Conservation (phyloP, 2,888 invertebrate species). For the Nezara viridula region DNA sequence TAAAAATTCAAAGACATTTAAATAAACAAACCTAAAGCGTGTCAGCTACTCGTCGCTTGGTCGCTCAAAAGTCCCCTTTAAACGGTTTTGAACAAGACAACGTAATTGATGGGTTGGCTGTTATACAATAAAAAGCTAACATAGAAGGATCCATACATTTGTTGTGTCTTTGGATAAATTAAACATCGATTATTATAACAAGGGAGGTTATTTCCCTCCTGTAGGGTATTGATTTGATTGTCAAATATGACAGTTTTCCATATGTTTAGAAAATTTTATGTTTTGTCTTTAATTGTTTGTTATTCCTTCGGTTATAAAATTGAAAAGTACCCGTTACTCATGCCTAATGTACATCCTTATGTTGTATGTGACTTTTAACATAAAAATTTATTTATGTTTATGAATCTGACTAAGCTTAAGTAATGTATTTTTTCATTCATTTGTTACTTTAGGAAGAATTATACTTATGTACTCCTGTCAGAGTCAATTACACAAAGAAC, state of each 20-base stretch:
- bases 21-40: too few species aligned
- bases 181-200: background rate
- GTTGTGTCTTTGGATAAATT: background rate
- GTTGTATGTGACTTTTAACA: slow-evolving; percentile 49
- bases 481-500: slow-evolving; percentile 80
- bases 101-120: too few species aligned
- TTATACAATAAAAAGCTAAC: too few species aligned
- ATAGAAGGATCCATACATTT: background rate
- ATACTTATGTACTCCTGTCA: slow-evolving; percentile 91
- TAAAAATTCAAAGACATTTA: too few species aligned
- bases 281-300: slow-evolving; percentile 30
- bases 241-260: slow-evolving; percentile 52
- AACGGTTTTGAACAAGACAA: too few species aligned
- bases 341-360: slow-evolving; percentile 86
- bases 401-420: background rate
- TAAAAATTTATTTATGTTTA: slow-evolving; percentile 14
- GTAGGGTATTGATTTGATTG: slow-evolving; percentile 47
- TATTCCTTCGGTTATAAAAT: slow-evolving; percentile 43
- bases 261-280: slow-evolving; percentile 53
- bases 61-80: too few species aligned
- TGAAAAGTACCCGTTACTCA: slow-evolving; percentile 78
- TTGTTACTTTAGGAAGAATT: slow-evolving; percentile 82
- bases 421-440: background rate
- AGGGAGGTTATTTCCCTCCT: slow-evolving; percentile 49
- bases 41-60: too few species aligned